These are phyloP conservation scores for Cyphomyrus discorhynchus DNA, from an alignment of 2,113 vertebrate genomes.

Conservation along the genomic window DNA sequence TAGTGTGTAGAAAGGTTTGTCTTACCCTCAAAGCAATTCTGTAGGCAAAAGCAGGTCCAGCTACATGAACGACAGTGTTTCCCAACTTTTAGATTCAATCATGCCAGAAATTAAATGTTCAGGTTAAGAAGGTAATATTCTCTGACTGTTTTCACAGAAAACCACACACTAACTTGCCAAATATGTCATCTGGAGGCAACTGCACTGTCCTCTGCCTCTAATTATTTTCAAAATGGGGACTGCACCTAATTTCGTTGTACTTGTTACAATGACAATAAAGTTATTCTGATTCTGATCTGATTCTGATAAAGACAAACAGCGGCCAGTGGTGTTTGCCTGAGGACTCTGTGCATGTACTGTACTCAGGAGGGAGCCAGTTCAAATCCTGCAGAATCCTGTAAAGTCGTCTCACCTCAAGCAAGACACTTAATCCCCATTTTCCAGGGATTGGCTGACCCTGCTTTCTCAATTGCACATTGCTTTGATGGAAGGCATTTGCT, in stretches of 20 bases:
- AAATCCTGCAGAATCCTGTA: not conserved
- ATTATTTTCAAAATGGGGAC: not conserved
- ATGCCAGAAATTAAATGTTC: not conserved
- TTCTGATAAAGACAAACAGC: not conserved
- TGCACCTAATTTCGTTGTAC: no score
- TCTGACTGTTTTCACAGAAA: not conserved
- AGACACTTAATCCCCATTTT: not conserved
- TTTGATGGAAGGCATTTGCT: not conserved
- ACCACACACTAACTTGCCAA: not conserved
- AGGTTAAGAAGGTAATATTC: not conserved
- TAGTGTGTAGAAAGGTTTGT: not conserved
- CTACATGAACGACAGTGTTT: not conserved
- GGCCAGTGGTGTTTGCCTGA: not conserved
- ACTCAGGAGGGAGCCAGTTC: not conserved
- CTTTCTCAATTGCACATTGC: not conserved
- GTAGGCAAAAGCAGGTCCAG: not conserved
- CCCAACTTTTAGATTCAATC: not conserved
- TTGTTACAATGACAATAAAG: no score
- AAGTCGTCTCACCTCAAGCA: not conserved
- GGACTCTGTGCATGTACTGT: not conserved
- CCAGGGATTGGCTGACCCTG: not conserved
- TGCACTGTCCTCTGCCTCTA: not conserved
- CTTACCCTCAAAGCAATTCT: not conserved
- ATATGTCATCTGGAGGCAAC: not conserved
- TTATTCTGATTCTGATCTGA: no score